Conservation (phyloP, 2,797 vertebrate species). For the Phalloptychus januarius region DNA sequence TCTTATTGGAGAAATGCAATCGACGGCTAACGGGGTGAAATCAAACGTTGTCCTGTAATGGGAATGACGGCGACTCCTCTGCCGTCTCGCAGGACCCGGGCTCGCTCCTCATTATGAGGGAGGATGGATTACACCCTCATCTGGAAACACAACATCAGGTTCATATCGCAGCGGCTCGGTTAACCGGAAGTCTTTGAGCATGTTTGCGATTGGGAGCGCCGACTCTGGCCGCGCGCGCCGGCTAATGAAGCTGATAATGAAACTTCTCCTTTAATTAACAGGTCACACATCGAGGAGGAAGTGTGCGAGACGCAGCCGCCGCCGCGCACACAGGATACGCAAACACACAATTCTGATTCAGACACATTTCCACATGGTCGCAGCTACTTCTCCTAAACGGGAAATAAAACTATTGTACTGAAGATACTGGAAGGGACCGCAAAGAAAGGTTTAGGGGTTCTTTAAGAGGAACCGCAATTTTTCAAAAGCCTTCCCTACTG, state of each 20-base stretch:
- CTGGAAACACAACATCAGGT: conserved; percentile 59
- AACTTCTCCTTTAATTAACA: conserved; percentile 78
- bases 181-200: conserved; percentile 17
- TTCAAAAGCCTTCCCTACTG: neutral
- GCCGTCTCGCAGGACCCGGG: conserved; percentile 44
- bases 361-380: neutral
- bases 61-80: conserved; percentile 35
- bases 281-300: conserved; percentile 51
- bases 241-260: conserved; percentile 76
- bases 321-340: conserved; percentile 15
- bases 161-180: conserved; percentile 53
- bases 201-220: conserved; percentile 39
- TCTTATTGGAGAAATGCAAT: neutral
- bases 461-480: neutral
- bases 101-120: conserved; percentile 54
- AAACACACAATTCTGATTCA: conserved; percentile 2
- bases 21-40: neutral
- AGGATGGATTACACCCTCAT: conserved; percentile 63
- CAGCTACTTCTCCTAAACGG: no score
- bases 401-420: neutral
- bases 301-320: conserved; percentile 38
- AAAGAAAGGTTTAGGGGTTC: neutral
- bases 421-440: neutral
- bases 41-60: neutral
- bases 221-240: conserved; percentile 59